Base-by-base conservation (phyloP, 2,113 vertebrate genomes). In the Chrysemys picta region DNA sequence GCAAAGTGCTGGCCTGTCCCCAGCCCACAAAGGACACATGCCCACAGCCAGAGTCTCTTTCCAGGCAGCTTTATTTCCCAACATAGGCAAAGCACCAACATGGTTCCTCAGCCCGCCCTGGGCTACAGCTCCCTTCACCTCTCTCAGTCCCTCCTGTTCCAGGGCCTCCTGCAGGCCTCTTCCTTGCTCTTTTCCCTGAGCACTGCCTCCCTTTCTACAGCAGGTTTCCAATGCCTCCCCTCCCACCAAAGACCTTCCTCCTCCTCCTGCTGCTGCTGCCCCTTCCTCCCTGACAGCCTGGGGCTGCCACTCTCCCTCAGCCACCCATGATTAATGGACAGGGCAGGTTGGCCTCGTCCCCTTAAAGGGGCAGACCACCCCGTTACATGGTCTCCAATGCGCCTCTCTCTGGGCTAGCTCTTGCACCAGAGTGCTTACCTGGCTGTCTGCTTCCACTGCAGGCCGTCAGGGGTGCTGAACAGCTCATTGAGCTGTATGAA, bases 401-500 rank as follows among this genome's bases (percentile, higher is more conserved):
- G 1, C 75, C 0, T 0, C 38, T 5, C 59, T 52, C 65, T 6
- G 13, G 16, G 38, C 16, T 25, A 35, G 17, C n/a, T 89, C 59
- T 93, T 10, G 5, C 80, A 27, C 76, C 2, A 11, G 38, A 0
- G 0, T n/a, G 45, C 98, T 75, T 96, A 99, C 98, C 98, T 98
- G 97, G 97, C 97, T 0, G 76, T 98, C 94, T 99, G 97, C 91
- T 94, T 98, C 98, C 98, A 99, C 78, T 97, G 84, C 62, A 91
- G 83, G 4, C 96, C 97, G 0, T 93, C 89, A 0, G 97, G 92
- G 57, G 87, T 96, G 80, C 95, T 96, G 85, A 98, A 78, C 54
- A 99, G 97, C 47, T 99, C 98, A 57, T 98, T 98, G 81, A 99
- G 97, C 92, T 99, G 98, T 92, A 98, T 93, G 94, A 99, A 99